Conservation (phyloP, 2,888 invertebrate species). For the Hydroisotoma schaefferi region DNA sequence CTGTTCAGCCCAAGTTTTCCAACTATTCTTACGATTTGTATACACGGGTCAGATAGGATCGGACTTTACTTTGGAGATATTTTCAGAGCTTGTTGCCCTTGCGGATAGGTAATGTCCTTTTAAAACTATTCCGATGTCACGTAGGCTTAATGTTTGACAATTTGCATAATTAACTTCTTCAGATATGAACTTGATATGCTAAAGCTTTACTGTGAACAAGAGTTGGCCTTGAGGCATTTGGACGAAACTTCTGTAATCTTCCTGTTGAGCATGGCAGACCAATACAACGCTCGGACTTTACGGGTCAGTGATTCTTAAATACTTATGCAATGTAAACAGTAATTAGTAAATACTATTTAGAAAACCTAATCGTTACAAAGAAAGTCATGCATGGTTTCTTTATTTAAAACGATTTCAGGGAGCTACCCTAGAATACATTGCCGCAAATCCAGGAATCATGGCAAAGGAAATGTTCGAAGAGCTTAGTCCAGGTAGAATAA, state of each 20-base stretch:
- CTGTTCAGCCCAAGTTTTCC: conserved; percentile 62
- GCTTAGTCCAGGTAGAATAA: conserved; percentile 58
- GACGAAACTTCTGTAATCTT: conserved; percentile 64
- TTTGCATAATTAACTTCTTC: conserved; percentile 7
- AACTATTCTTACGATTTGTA: conserved; percentile 62
- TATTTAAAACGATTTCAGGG: conserved; percentile 53
- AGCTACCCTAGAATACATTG: conserved; percentile 57
- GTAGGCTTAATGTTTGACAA: background rate
- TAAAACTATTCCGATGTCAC: background rate
- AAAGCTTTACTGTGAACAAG: conserved; percentile 63
- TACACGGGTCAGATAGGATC: conserved; percentile 60
- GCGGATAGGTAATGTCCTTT: conserved; percentile 58
- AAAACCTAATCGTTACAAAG: background rate
- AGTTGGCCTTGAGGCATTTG: conserved; percentile 58
- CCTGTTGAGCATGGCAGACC: conserved; percentile 64
- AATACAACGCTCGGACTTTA: conserved; percentile 60
- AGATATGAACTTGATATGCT: conserved; percentile 62
- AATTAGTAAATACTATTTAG: too few species aligned
- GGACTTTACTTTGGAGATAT: conserved; percentile 42
- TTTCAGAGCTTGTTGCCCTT: conserved; percentile 63
- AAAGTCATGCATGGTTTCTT: background rate
- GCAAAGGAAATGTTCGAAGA: conserved; percentile 60
- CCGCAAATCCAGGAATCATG: conserved; percentile 57
- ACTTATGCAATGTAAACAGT: too few species aligned
- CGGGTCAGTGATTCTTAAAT: conserved; percentile 53